Evolutionary conservation across 2,113 vertebrate genomes (phyloP).

Genomic region (Zosterops lateralis): DNA sequence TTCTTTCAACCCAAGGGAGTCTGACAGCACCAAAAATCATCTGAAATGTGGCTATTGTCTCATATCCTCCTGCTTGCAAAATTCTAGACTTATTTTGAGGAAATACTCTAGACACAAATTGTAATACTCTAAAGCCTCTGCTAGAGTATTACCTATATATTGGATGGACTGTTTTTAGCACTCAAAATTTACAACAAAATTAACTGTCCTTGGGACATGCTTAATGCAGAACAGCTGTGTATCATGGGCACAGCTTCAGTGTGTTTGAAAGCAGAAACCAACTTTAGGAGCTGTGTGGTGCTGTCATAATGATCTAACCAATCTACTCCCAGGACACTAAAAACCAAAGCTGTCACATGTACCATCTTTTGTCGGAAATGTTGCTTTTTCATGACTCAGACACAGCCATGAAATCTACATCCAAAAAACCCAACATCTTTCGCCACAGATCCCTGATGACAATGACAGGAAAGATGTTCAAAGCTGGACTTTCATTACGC

Average conservation of each 20-base stretch:
- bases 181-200: not conserved
- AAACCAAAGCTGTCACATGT: not conserved
- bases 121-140: not conserved
- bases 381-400: not conserved
- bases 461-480: not conserved
- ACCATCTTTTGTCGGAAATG: not conserved
- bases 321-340: not conserved
- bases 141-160: not conserved
- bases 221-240: not conserved
- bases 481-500: not conserved
- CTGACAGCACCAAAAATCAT: not conserved
- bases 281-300: not conserved
- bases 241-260: not conserved
- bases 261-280: not conserved
- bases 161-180: not conserved
- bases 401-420: not conserved
- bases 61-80: not conserved
- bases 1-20: not conserved
- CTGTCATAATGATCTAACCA: not conserved
- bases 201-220: not conserved
- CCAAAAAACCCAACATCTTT: not conserved
- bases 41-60: not conserved
- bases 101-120: not conserved
- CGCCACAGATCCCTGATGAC: not conserved
- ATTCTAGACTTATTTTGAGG: not conserved